phyloP scores from a whole-genome alignment of 2,888 invertebrate genomes.

The Diaphora mendica region DNA sequence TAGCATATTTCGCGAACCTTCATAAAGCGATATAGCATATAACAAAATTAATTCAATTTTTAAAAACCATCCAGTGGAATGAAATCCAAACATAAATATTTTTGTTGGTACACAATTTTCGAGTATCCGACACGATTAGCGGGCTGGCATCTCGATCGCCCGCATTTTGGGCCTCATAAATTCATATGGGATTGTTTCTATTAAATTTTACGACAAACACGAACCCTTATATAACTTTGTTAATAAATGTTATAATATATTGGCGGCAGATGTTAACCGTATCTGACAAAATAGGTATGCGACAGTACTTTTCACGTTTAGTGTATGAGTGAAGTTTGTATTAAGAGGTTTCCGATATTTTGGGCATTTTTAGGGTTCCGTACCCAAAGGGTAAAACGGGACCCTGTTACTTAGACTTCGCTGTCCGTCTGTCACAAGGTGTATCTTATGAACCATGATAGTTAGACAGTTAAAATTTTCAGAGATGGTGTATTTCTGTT shows the following conservation, averaged over 20 bases:
- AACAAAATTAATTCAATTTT: slow-evolving; percentile 32
- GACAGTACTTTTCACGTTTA: slow-evolving; percentile 50
- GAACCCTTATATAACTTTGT: slow-evolving; percentile 82
- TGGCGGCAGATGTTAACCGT: slow-evolving; percentile 64
- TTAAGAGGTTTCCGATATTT: slow-evolving; percentile 25
- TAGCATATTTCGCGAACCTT: slow-evolving; percentile 13
- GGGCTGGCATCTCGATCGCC: slow-evolving; percentile 61
- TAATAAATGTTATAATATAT: slow-evolving; percentile 82
- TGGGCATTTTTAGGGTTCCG: background rate
- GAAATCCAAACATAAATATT: slow-evolving; percentile 55
- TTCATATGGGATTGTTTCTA: slow-evolving; percentile 75
- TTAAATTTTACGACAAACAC: slow-evolving; percentile 83
- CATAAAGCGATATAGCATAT: slow-evolving; percentile 24
- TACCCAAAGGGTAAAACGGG: too few species aligned
- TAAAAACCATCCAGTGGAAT: slow-evolving; percentile 40
- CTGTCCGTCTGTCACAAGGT: too few species aligned
- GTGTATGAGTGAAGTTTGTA: slow-evolving; percentile 29
- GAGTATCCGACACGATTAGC: slow-evolving; percentile 64
- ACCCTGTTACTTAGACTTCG: too few species aligned
- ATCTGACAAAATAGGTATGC: slow-evolving; percentile 53
- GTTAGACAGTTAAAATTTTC: too few species aligned
- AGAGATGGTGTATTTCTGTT: too few species aligned
- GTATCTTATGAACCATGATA: too few species aligned
- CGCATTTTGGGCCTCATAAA: slow-evolving; percentile 67
- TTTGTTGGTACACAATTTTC: slow-evolving; percentile 53